phyloP scores from a whole-genome alignment of 2,113 vertebrate genomes.

The Mormyrus iriodes region DNA sequence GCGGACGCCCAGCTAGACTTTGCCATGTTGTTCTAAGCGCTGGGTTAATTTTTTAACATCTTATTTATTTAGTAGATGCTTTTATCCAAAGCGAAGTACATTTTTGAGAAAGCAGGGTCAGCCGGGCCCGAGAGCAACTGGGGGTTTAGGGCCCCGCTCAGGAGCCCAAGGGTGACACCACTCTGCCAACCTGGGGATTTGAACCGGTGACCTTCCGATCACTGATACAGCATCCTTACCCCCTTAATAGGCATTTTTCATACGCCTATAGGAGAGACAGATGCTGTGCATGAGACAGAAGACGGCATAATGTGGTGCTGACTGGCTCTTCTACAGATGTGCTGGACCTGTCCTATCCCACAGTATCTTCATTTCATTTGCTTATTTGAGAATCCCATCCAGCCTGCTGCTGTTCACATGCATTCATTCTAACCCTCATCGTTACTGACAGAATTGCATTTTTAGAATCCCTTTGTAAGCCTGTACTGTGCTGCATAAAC shows the following conservation, averaged over 20 bases:
- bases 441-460: neutral
- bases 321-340: constrained; percentile 5
- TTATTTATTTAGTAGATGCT: neutral
- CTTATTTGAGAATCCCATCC: neutral
- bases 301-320: constrained; percentile 24
- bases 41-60: neutral
- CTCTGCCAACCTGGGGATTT: neutral
- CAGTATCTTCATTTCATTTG: neutral
- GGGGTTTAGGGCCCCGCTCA: neutral
- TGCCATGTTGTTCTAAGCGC: neutral
- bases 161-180: neutral
- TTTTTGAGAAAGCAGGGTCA: neutral
- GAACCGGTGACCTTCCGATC: neutral
- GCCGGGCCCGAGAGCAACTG: neutral
- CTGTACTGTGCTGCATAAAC: neutral
- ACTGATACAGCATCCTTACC: neutral
- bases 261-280: constrained; percentile 32
- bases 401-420: neutral
- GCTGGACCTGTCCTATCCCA: neutral
- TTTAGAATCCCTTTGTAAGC: neutral
- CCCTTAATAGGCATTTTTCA: constrained; percentile 24
- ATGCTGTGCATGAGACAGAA: constrained; percentile 28
- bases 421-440: neutral
- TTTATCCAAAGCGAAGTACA: neutral
- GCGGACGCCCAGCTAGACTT: too few species aligned